Percentiles rank a stretch among this genome's conserved stretches.
phyloP scores from a whole-genome alignment of 2,113 vertebrate species.

The Dipodomys ordii region DNA sequence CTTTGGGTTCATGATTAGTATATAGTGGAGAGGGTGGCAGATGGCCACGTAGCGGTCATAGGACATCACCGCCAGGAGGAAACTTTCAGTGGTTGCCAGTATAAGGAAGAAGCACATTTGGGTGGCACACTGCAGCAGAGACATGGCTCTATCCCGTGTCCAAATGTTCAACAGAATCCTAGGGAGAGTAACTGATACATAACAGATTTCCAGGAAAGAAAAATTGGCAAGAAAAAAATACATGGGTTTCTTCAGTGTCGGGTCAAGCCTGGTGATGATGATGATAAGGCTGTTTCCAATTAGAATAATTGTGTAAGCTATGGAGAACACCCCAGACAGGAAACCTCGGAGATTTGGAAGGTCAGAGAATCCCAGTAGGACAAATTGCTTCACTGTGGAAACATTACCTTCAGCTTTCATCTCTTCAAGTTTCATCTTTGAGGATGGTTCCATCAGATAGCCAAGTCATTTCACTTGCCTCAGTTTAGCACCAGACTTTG shows the following conservation, averaged over 20 bases:
- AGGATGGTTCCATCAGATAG: background rate
- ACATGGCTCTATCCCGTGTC: slow-evolving; percentile 29
- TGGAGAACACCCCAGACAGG: background rate
- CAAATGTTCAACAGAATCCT: slow-evolving; percentile 34
- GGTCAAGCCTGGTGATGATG: background rate
- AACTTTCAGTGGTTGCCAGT: background rate
- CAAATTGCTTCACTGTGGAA: slow-evolving; percentile 15
- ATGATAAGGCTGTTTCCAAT: slow-evolving; percentile 52
- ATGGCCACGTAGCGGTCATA: slow-evolving; percentile 46
- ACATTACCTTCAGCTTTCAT: background rate
- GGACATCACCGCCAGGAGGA: slow-evolving; percentile 16
- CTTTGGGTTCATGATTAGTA: slow-evolving; percentile 41
- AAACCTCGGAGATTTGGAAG: background rate
- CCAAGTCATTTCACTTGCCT: accelerated
- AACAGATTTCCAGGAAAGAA: slow-evolving; percentile 64
- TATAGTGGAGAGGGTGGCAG: slow-evolving; percentile 55
- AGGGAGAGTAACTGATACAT: slow-evolving; percentile 46
- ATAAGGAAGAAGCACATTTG: slow-evolving; percentile 55
- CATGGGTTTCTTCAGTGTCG: slow-evolving; percentile 22
- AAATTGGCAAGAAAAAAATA: slow-evolving; percentile 69
- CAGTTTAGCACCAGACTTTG: background rate
- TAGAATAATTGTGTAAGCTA: background rate
- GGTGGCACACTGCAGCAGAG: background rate
- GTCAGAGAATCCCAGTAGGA: slow-evolving; percentile 57
- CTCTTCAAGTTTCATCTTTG: background rate